Conservation (phyloP, 2,113 vertebrate genomes). For the Pollimyrus isidori region DNA sequence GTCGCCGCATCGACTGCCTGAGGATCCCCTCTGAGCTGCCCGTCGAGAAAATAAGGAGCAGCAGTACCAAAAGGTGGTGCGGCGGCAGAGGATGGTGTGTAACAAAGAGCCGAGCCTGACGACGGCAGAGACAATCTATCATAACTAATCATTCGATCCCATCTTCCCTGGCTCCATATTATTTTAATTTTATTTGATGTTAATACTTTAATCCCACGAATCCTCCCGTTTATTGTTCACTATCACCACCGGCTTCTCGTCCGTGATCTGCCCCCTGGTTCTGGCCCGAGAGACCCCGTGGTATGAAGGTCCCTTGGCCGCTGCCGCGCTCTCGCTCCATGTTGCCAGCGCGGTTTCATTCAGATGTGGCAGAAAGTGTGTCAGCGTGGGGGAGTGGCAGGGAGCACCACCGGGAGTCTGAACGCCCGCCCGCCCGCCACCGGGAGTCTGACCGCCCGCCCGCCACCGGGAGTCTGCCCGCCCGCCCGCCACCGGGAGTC, state of each 20-base stretch:
- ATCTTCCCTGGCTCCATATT: not conserved
- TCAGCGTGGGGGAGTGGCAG: not conserved
- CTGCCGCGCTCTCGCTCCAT: not conserved
- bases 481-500: not conserved
- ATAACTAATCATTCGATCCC: not conserved
- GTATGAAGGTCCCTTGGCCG: not conserved
- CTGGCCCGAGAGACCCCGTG: not conserved
- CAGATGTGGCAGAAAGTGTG: not conserved
- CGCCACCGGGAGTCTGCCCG: not conserved
- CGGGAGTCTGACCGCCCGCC: not conserved
- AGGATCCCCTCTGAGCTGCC: not conserved
- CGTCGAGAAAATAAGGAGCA: not conserved
- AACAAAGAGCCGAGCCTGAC: not conserved
- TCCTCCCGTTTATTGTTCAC: not conserved
- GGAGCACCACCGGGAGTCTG: not conserved
- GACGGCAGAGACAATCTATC: not conserved
- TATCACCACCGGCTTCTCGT: not conserved
- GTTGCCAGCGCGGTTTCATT: not conserved
- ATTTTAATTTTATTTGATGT: not conserved
- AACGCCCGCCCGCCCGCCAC: not conserved
- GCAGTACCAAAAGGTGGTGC: not conserved
- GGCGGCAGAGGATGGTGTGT: not conserved
- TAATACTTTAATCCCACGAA: not conserved
- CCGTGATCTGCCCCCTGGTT: not conserved
- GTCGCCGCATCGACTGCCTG: not conserved